These are phyloP conservation scores for Microtus oregoni DNA, from an alignment of 2,113 vertebrate species.

Conservation along the genomic window DNA sequence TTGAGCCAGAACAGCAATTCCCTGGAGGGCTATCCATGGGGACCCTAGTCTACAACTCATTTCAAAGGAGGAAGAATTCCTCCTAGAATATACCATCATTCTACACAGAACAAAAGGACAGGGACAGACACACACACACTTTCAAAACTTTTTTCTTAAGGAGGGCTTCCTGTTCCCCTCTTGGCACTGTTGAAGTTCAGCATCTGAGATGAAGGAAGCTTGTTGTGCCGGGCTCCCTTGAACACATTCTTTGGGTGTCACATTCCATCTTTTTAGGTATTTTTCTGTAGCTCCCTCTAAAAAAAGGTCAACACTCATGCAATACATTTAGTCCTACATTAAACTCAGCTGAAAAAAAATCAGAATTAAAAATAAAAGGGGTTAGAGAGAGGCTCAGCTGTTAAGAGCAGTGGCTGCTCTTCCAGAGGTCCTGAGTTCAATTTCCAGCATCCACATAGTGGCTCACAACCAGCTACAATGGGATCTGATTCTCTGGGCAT, in stretches of 20 bases:
- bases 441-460: neutral
- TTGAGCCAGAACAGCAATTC: neutral
- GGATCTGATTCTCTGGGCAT: neutral
- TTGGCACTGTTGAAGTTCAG: neutral
- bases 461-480: neutral
- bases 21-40: neutral
- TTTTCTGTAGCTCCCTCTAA: slow-evolving; percentile 37
- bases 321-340: slow-evolving; percentile 45
- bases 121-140: neutral
- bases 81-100: neutral
- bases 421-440: neutral
- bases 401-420: neutral
- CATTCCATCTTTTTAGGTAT: slow-evolving; percentile 75
- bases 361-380: slow-evolving; percentile 44
- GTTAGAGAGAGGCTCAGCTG: neutral
- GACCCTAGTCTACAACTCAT: neutral
- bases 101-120: neutral
- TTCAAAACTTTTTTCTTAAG: neutral
- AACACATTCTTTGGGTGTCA: slow-evolving; percentile 70
- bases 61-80: neutral
- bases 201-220: neutral
- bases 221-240: neutral
- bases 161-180: neutral
- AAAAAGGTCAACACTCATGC: slow-evolving; percentile 73
- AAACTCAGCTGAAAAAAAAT: slow-evolving; percentile 53